Evolutionary conservation across 2,888 invertebrate genomes (phyloP).

Genomic region (Orthosia gracilis): DNA sequence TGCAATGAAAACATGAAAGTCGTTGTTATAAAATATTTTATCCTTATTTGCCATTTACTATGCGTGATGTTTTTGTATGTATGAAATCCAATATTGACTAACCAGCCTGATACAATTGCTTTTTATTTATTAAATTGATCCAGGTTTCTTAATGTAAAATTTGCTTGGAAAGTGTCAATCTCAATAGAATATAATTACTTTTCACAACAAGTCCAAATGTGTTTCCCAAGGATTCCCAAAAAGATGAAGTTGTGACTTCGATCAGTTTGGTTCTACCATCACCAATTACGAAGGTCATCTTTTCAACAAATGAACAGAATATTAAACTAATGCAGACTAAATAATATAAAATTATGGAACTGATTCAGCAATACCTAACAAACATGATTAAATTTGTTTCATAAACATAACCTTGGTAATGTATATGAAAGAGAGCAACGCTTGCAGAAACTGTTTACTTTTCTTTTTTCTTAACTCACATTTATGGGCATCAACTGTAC

Average conservation of each 20-base stretch:
- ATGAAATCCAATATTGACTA: neutral
- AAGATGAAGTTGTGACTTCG: too few relatives aligned
- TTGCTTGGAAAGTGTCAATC: too few relatives aligned
- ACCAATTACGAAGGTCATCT: neutral
- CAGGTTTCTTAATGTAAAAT: too few relatives aligned
- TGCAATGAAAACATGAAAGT: conserved; percentile 7
- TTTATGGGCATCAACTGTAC: neutral
- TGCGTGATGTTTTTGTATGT: neutral
- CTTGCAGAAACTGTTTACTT: conserved; percentile 6
- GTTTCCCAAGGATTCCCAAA: too few relatives aligned
- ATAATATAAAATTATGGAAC: neutral
- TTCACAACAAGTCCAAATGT: too few relatives aligned
- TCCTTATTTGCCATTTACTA: neutral
- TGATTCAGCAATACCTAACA: conserved; percentile 3
- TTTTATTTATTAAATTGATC: too few relatives aligned
- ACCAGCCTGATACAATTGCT: too few relatives aligned
- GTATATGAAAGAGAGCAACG: conserved; percentile 19
- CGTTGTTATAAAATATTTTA: neutral
- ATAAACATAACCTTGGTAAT: conserved; percentile 33
- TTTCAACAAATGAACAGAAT: neutral
- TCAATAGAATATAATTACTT: too few relatives aligned
- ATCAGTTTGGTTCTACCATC: too few relatives aligned
- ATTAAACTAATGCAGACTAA: neutral
- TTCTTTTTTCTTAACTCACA: neutral
- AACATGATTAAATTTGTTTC: conserved; percentile 31